Evolutionary conservation across 2,888 invertebrate species (phyloP).

Genomic region (Antitype chi): DNA sequence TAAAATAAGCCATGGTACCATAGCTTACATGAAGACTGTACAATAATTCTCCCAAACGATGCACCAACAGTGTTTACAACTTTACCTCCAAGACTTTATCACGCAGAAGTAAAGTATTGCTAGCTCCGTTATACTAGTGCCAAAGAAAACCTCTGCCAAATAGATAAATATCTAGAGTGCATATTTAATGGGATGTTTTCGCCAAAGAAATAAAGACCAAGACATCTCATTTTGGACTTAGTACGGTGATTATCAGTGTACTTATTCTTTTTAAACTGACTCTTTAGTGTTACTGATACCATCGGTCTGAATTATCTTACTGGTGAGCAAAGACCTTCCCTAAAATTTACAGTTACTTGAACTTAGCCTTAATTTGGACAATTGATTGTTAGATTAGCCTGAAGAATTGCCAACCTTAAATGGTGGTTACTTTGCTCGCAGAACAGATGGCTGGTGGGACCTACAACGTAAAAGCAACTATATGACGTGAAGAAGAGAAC

Average conservation of each 20-base stretch:
- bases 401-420: too few species aligned
- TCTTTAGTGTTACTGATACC: constrained; percentile 9
- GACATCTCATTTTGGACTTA: constrained; percentile 30
- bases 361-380: not conserved
- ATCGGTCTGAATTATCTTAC: not conserved
- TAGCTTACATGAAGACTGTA: not conserved
- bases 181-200: constrained; percentile 51
- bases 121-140: constrained; percentile 14
- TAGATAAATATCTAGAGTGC: constrained; percentile 53
- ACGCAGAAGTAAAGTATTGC: constrained; percentile 25
- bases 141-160: constrained; percentile 52
- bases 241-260: constrained; percentile 28
- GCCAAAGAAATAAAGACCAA: constrained; percentile 37
- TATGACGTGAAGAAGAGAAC: too few species aligned
- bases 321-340: too few species aligned
- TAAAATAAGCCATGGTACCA: too few species aligned
- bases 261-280: constrained; percentile 15
- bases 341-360: not conserved
- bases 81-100: constrained; percentile 26
- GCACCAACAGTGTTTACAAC: constrained; percentile 7
- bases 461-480: too few species aligned
- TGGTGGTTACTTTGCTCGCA: too few species aligned
- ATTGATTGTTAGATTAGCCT: too few species aligned
- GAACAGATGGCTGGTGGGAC: too few species aligned
- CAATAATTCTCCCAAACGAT: not conserved